phyloP scores from a whole-genome alignment of 2,797 vertebrate species.

The Malurus leucopterus region DNA sequence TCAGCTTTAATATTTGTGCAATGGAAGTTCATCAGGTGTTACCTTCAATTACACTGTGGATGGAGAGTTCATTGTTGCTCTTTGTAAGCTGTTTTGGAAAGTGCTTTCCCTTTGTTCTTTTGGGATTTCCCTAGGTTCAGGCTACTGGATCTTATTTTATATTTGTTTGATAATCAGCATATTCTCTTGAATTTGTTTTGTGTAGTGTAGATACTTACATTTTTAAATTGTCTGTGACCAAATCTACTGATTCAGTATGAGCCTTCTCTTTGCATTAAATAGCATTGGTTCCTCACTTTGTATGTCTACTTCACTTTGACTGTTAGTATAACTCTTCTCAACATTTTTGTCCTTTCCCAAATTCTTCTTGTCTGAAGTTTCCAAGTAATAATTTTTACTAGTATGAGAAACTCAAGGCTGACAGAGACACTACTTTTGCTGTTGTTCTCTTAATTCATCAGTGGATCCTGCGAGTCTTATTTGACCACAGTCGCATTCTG shows the following conservation, averaged over 20 bases:
- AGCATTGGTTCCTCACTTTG: not conserved
- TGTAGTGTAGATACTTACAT: no score
- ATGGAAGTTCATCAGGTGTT: not conserved
- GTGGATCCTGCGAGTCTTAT: not conserved
- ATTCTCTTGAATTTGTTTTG: not conserved
- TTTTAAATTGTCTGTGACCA: not conserved
- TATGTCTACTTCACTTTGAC: not conserved
- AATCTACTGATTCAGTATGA: not conserved
- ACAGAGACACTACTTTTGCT: not conserved
- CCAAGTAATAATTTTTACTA: not conserved
- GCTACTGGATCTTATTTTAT: not conserved
- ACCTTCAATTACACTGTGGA: not conserved
- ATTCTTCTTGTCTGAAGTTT: not conserved
- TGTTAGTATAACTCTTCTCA: not conserved
- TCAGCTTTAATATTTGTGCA: not conserved
- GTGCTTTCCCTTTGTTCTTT: not conserved
- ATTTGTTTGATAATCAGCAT: not conserved
- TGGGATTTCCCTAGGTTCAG: not conserved
- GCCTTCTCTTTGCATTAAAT: not conserved
- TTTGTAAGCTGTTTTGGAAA: not conserved
- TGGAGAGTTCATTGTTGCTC: not conserved
- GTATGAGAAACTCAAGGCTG: not conserved
- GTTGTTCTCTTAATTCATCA: not conserved
- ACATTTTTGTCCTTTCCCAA: not conserved
- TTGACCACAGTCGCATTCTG: not conserved